Conservation (phyloP, 2,888 invertebrate species). For the Harpalus rubripes region DNA sequence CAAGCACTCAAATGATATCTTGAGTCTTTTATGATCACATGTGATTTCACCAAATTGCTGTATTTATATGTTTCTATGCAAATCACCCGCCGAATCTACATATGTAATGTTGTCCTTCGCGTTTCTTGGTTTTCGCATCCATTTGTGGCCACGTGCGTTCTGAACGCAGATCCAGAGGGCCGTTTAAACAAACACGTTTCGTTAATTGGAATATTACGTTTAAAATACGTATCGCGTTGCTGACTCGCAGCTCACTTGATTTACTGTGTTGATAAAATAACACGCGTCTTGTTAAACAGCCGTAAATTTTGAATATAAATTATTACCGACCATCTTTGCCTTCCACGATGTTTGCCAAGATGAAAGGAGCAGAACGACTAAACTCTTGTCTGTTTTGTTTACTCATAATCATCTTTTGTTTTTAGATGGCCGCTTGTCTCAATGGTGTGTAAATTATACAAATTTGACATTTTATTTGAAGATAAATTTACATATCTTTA, state of each 20-base stretch:
- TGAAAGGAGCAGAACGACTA: conserved; percentile 22
- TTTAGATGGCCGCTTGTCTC: conserved; percentile 26
- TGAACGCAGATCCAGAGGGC: conserved; percentile 6
- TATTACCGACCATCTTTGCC: conserved; percentile 47
- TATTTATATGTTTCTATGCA: conserved; percentile 58
- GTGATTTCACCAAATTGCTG: conserved; percentile 60
- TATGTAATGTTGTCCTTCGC: conserved; percentile 54
- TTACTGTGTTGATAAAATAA: conserved; percentile 62
- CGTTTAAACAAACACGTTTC: conserved; percentile 60
- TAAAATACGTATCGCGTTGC: conserved; percentile 57
- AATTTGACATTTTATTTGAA: conserved; percentile 37
- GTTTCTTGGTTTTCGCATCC: conserved; percentile 33
- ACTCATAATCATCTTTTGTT: conserved; percentile 18
- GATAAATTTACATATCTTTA: conserved; percentile 29
- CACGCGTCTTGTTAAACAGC: conserved; percentile 61
- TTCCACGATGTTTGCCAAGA: conserved; percentile 40
- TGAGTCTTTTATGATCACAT: conserved; percentile 54
- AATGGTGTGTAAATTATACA: conserved; percentile 18
- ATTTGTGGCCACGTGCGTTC: conserved; percentile 18
- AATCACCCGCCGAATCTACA: conserved; percentile 54
- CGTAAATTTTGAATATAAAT: conserved; percentile 62
- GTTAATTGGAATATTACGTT: conserved; percentile 64
- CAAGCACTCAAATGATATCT: conserved; percentile 70
- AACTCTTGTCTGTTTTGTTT: conserved; percentile 27
- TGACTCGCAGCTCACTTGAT: conserved; percentile 38